Evolutionary conservation across 2,113 vertebrate species (phyloP).

Genomic region (Archilochus colubris): DNA sequence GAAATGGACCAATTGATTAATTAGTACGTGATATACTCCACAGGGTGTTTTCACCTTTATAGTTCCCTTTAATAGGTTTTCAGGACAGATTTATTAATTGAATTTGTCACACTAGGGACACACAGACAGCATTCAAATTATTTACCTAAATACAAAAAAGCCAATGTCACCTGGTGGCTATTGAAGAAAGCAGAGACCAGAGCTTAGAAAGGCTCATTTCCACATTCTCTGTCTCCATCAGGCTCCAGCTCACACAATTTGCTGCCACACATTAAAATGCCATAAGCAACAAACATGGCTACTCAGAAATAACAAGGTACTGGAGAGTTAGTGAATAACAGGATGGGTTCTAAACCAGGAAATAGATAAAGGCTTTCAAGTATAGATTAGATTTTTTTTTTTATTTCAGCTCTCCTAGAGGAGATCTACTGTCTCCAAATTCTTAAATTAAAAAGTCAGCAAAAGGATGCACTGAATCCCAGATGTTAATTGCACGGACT

Average conservation of each 20-base stretch:
- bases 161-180: not conserved
- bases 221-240: not conserved
- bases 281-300: not conserved
- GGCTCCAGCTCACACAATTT: not conserved
- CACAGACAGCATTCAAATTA: not conserved
- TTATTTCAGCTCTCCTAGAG: slow-evolving; percentile 50
- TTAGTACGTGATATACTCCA: not conserved
- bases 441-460: slow-evolving; percentile 76
- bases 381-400: slow-evolving; percentile 4
- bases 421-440: slow-evolving; percentile 51
- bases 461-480: slow-evolving; percentile 73
- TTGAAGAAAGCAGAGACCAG: not conserved
- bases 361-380: not conserved
- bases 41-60: not conserved
- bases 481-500: slow-evolving; percentile 74
- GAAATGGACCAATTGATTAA: not conserved
- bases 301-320: not conserved
- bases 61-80: not conserved
- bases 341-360: not conserved
- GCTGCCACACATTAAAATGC: not conserved
- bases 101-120: not conserved
- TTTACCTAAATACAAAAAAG: not conserved
- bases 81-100: slow-evolving; percentile 14
- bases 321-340: not conserved
- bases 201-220: not conserved